Base-by-base conservation (phyloP, 2,797 vertebrate species). In the Enteromius viviparus region DNA sequence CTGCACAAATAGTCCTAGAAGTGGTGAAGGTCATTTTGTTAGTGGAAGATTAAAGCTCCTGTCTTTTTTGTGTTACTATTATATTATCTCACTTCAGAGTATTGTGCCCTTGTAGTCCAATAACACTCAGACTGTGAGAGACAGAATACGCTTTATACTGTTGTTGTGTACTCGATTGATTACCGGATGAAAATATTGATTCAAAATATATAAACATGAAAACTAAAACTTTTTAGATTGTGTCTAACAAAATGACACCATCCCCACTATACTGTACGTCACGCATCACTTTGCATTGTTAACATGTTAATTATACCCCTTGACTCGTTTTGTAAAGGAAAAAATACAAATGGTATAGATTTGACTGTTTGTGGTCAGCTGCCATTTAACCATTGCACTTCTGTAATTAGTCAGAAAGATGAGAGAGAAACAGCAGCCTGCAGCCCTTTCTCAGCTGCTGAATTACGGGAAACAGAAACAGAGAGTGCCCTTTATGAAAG, bases 381-480 rank as follows among this genome's bases (percentile, higher is more conserved):
- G 79, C 58, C 40, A 23, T 62, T 45, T 49, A 64, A 49, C 21
- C 23, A n/a, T 29, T 42, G 55, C 66, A 80, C 40, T 72, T 80
- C 68, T 71, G 53, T 80, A 47, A 71, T 34, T 71, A 12, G 26
- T 62, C 40, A 34, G 26, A 47, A 47, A 64, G 69, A 62, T 62
- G 68, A 72, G 53, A 45, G 53, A 64, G 55, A 71, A 80, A 80
- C 8, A 0, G 65, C 32, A 40, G 49, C 34, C 17, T n/a, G 6
- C 23, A 60, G 23, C 34, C 10, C 15, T 81, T 11, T 11, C 9
- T 64, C 80, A 64, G 42, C 29, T 64, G 70, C 58, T 74, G 69
- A 64, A 51, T 81, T 81, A 37, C 19, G 55, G 69, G 69, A 81
- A 81, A 64, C 40, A 17, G 68, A 81, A 71, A 80, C 78, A 32